phyloP scores from a whole-genome alignment of 2,113 vertebrate genomes.

The Nothoprocta pentlandii region DNA sequence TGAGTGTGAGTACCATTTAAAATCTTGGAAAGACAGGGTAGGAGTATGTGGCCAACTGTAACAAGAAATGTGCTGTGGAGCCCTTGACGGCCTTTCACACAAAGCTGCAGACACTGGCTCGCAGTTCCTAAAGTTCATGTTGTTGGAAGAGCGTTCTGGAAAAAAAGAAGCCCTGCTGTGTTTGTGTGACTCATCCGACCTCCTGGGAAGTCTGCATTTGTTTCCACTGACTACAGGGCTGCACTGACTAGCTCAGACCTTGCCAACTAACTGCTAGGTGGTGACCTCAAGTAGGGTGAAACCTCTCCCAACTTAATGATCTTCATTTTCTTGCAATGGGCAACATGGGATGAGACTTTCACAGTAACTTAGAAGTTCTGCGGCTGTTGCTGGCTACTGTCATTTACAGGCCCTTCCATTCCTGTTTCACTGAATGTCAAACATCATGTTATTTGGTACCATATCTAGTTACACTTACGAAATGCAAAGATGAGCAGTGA shows the following conservation, averaged over 20 bases:
- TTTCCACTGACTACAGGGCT: conserved; percentile 32
- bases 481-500: not conserved
- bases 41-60: not conserved
- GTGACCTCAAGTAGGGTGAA: not conserved
- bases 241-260: not conserved
- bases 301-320: not conserved
- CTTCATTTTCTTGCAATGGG: not conserved
- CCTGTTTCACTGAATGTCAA: not conserved
- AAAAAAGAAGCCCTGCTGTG: not conserved
- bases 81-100: not conserved
- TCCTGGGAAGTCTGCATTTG: conserved; percentile 18
- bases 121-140: not conserved
- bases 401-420: not conserved
- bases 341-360: not conserved
- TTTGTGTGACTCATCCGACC: not conserved
- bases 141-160: conserved; percentile 50
- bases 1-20: not conserved
- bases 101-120: not conserved
- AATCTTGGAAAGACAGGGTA: not conserved
- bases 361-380: not conserved
- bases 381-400: not conserved
- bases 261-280: not conserved
- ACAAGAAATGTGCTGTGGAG: not conserved
- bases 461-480: not conserved
- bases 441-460: no score